Conservation (phyloP, 1,140 invertebrate species). For the Macrocentrus cingulum region DNA sequence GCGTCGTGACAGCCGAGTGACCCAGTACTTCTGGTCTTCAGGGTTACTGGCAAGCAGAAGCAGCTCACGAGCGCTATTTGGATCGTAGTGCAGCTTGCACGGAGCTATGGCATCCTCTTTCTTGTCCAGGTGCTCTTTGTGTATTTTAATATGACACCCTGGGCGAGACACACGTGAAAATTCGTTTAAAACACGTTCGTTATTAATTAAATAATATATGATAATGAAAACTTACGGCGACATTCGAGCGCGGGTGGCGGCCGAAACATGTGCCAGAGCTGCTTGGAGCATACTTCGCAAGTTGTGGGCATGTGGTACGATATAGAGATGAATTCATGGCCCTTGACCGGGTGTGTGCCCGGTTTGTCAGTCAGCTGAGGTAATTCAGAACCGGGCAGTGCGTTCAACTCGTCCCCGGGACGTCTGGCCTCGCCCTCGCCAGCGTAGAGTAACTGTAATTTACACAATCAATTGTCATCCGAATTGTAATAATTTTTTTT, state of each 20-base stretch:
- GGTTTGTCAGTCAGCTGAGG: constrained; percentile 67
- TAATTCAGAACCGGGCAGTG: constrained; percentile 50
- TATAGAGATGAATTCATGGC: constrained; percentile 94
- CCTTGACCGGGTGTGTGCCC: constrained; percentile 84
- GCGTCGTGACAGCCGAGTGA: constrained; percentile 84
- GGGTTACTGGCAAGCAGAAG: constrained; percentile 79
- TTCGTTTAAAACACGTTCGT: background rate
- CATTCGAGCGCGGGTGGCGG: constrained; percentile 96
- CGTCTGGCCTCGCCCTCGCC: constrained; percentile 90
- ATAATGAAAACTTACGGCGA: constrained; percentile 65
- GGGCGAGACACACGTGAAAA: constrained; percentile 29
- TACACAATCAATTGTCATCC: too few species aligned
- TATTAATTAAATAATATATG: background rate
- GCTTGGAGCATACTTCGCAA: constrained; percentile 96
- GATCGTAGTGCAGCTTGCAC: constrained; percentile 92
- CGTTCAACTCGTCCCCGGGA: constrained; percentile 69
- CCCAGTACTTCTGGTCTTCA: constrained; percentile 93
- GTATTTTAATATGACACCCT: constrained; percentile 96
- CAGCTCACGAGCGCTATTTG: constrained; percentile 88
- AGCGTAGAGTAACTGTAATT: constrained; percentile 78
- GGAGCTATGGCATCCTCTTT: constrained; percentile 83
- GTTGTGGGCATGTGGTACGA: constrained; percentile 97
- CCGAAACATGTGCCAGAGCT: constrained; percentile 95
- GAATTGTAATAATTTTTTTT: constrained; percentile 13
- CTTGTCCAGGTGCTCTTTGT: constrained; percentile 90